phyloP scores from a whole-genome alignment of 2,113 vertebrate genomes.

The Grammatotria lemairii region DNA sequence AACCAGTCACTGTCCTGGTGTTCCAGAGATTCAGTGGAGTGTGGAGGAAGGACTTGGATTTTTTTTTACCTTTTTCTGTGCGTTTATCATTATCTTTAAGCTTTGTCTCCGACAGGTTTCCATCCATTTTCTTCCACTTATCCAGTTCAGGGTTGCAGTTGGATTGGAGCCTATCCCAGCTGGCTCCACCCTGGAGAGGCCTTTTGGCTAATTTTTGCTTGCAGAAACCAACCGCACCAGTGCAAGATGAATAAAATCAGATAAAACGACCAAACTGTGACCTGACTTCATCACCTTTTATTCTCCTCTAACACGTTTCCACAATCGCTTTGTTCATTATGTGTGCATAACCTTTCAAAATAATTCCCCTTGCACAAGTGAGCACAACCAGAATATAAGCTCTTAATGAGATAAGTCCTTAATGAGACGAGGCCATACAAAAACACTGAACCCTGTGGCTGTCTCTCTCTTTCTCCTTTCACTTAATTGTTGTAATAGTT shows the following conservation, averaged over 20 bases:
- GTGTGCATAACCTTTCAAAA: neutral
- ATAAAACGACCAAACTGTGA: neutral
- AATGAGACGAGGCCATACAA: slow-evolving; percentile 13
- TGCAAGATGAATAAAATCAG: neutral
- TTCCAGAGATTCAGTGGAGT: neutral
- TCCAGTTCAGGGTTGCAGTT: neutral
- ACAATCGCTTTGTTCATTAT: neutral
- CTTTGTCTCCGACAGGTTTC: neutral
- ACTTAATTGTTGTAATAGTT: slow-evolving; percentile 7
- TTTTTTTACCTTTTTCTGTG: neutral
- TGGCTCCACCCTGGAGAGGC: neutral
- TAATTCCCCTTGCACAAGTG: neutral
- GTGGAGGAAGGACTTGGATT: neutral
- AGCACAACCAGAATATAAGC: neutral
- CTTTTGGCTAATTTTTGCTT: neutral
- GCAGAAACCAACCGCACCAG: neutral
- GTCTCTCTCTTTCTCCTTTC: neutral
- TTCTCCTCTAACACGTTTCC: neutral
- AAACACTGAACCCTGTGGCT: neutral
- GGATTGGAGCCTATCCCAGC: neutral
- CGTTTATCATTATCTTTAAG: neutral
- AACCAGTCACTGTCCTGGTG: neutral
- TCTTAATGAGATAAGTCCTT: neutral
- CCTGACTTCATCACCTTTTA: neutral
- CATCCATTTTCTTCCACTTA: neutral